These are phyloP conservation scores for Drosophila melanocephala DNA, from an alignment of 2,888 invertebrate species.

Conservation along the genomic window DNA sequence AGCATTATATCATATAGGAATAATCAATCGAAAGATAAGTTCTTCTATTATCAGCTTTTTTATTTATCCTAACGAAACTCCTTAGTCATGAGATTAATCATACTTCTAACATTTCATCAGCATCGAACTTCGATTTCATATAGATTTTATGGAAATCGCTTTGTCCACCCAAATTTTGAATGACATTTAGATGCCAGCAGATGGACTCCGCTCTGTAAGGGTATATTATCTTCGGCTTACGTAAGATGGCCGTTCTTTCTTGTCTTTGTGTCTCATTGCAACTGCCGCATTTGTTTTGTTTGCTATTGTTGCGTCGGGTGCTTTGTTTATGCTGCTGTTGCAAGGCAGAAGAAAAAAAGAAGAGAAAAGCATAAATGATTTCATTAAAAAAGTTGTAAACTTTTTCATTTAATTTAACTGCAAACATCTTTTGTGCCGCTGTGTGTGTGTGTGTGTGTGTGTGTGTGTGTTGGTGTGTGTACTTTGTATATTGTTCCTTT, in stretches of 20 bases:
- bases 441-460: slow-evolving; percentile 15
- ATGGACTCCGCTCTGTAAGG: background rate
- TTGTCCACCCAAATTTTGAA: too few species aligned
- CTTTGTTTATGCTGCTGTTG: slow-evolving; percentile 71
- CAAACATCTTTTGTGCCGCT: slow-evolving; percentile 73
- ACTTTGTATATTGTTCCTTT: slow-evolving; percentile 25
- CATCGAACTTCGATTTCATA: background rate
- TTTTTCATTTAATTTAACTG: slow-evolving; percentile 81
- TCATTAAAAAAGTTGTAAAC: slow-evolving; percentile 81
- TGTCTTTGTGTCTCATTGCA: slow-evolving; percentile 36
- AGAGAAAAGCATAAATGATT: slow-evolving; percentile 78
- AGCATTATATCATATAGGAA: background rate
- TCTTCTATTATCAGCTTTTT: too few species aligned
- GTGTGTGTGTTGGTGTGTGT: slow-evolving; percentile 6
- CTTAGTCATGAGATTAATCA: background rate
- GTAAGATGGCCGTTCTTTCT: background rate
- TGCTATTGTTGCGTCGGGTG: slow-evolving; percentile 55
- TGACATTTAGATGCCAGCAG: background rate
- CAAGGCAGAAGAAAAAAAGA: background rate
- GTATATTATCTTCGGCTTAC: background rate
- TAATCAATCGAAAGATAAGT: too few species aligned
- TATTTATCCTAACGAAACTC: too few species aligned
- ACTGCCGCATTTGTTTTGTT: slow-evolving; percentile 67
- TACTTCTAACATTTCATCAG: background rate
- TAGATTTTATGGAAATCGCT: background rate